Percentiles rank a stretch among this genome's conserved stretches.
These are phyloP conservation scores for Apostichopus leukothele DNA, from an alignment of 53 echinoderm and acorn worm species.

Conservation along the genomic window DNA sequence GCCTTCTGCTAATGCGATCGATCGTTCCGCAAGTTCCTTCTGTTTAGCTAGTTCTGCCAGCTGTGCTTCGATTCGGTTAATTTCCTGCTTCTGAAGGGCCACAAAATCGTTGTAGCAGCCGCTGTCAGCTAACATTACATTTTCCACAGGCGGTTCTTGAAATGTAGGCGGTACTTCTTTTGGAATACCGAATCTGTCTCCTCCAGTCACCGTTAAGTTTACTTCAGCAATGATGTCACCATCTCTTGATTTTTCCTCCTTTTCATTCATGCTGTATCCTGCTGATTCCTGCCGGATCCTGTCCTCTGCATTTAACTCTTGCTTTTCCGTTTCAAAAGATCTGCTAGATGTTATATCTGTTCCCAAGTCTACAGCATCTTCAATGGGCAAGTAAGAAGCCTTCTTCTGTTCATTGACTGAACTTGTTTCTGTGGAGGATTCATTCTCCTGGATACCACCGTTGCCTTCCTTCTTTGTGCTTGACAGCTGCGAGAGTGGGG, in stretches of 20 bases:
- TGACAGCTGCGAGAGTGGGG: conserved; percentile 58
- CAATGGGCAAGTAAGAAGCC: background rate
- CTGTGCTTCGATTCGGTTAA: conserved; percentile 28
- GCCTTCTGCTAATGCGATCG: background rate
- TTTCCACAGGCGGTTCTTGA: background rate
- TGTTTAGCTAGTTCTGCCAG: conserved; percentile 33
- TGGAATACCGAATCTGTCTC: background rate
- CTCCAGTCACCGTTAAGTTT: background rate
- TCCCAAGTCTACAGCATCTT: background rate
- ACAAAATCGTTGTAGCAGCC: conserved; percentile 31
- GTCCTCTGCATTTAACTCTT: too few relatives aligned
- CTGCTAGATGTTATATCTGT: too few relatives aligned
- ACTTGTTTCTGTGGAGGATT: background rate
- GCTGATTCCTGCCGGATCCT: too few relatives aligned
- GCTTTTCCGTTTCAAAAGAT: too few relatives aligned
- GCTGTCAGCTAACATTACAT: background rate
- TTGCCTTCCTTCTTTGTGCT: background rate
- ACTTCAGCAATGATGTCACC: background rate
- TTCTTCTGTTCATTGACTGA: background rate
- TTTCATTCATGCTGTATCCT: too few relatives aligned
- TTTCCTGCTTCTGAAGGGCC: conserved; percentile 41
- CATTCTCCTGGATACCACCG: background rate
- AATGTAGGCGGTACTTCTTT: background rate
- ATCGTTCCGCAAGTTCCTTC: conserved; percentile 26
- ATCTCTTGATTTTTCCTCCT: background rate